Evolutionary conservation across 2,888 invertebrate species (phyloP), one percentile per base, ranked within the genome.

Genomic region (Mechanitis messenoides): DNA sequence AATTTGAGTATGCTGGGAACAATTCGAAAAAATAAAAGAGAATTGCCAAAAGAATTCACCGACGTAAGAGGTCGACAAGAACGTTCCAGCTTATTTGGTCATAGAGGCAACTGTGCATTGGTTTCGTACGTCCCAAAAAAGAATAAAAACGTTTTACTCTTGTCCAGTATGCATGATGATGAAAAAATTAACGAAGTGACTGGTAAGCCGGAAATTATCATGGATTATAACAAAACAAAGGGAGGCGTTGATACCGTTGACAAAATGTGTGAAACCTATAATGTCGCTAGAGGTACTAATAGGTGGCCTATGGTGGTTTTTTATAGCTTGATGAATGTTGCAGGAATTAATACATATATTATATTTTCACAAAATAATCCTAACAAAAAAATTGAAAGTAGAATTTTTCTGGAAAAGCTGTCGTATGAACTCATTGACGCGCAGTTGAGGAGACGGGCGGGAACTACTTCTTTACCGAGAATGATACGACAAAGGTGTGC

Each of bases 51-150:
- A 20, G 20, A 20, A 20, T 20, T 20, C 20, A 54, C 58, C n/a
- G 55, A 45, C 12, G 38, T 62, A 54, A 45, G 55, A 59, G 57
- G 56, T 31, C 53, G 61, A 56, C 5, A 6, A 20, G 61, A 61
- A 62, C 12, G 35, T 31, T 66, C 67, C 47, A 65, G 62, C 33
- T 46, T 62, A 58, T 65, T 65, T 7, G 64, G 65, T 6, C 60
- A 65, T 11, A 38, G 64, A 61, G 58, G 60, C 56, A 64, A 60
- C 7, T 63, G 69, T 53, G 60, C 58, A 46, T 58, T 69, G 11
- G 68, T 67, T 6, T 69, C 67, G 0, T 68, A 68, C 53, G 65
- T 69, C 3, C 67, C 67, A 3, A 59, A 69, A 61, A 69, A 67
- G 50, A 47, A 54, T 3, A 66, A 69, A 62, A 68, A 65, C 56